Evolutionary conservation across 2,888 invertebrate species (phyloP), one percentile per base, ranked within the genome.

Genomic region (Agrotis clavis): DNA sequence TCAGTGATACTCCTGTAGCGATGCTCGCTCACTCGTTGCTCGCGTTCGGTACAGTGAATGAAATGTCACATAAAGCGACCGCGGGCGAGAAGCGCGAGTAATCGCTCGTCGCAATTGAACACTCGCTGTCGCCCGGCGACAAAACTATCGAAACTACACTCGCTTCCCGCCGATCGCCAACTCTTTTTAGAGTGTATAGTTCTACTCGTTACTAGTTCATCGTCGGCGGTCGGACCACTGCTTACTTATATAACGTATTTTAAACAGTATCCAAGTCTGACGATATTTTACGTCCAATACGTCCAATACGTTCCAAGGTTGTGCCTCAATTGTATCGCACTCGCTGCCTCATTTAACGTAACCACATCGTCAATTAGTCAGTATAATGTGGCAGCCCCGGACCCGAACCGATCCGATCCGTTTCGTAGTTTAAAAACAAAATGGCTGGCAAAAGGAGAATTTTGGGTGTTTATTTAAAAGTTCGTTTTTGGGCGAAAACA

Each of bases 341-440:
- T 51, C 35, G 25, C 70, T 45, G 76, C 79, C 79, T 79, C 77
- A 80, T 79, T 79, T 61, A 71, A 62, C 81, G 21, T 18, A n/a
- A 79, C 79, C 79, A 54, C 79, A 76, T 67, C 77, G 54, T 76
- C 81, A 79, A 79, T 79, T 79, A 80, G 71, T 67, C 76, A 57
- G 80, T 47, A 68, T 71, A 79, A 80, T 80, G 76, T 76, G 67
- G 64, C 62, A n/a, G 51, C n/a, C 60, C 56, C 54, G 71, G 56
- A 61, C 71, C 64, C 45, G 57, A 66, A 19, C 25, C 11, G 53
- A 35, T 57, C 19, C 21, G 25, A 53, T 51, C 35, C 30, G 45
- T 53, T 71, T 48, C 11, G 54, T 57, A 62, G 41, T 67, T 80
- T 56, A 45, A 76, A 71, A 76, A 54, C 25, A 67, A 71, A 67